Percentiles rank a stretch among this genome's conserved stretches.
These are phyloP conservation scores for Coecobrya sp. DNA, from an alignment of 2,888 invertebrate genomes.

Conservation along the genomic window DNA sequence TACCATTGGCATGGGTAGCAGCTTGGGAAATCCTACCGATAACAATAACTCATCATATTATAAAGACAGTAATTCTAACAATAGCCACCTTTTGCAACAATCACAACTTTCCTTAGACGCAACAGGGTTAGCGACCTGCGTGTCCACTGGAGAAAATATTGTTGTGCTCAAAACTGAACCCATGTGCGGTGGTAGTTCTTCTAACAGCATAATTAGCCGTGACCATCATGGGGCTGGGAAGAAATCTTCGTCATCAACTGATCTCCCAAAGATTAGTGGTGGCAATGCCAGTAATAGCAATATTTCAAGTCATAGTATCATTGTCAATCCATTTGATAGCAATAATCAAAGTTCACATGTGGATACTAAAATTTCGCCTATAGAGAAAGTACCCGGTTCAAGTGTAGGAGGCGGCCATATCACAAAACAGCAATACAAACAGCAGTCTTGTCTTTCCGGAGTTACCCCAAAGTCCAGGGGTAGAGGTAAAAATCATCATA, in stretches of 20 bases:
- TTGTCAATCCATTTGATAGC: constrained; percentile 88
- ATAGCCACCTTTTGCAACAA: constrained; percentile 63
- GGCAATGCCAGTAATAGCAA: constrained; percentile 89
- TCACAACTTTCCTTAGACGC: constrained; percentile 67
- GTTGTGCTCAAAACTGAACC: constrained; percentile 80
- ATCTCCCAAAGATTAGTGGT: constrained; percentile 65
- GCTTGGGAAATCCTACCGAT: constrained; percentile 80
- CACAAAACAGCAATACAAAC: constrained; percentile 74
- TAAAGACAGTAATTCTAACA: constrained; percentile 85
- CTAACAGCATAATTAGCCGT: constrained; percentile 45
- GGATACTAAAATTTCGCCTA: constrained; percentile 82
- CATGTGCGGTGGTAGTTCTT: constrained; percentile 68
- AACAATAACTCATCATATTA: constrained; percentile 86
- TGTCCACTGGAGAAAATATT: constrained; percentile 48
- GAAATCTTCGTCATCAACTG: constrained; percentile 48
- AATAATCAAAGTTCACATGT: constrained; percentile 69
- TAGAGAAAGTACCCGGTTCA: constrained; percentile 80
- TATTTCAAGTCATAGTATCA: constrained; percentile 89
- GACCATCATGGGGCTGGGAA: constrained; percentile 67
- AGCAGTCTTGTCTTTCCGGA: constrained; percentile 77
- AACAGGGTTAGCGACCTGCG: constrained; percentile 79
- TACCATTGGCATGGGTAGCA: constrained; percentile 48
- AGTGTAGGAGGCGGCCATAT: constrained; percentile 42
- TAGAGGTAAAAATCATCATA: constrained; percentile 46
- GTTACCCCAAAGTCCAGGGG: constrained; percentile 75